phyloP scores from a whole-genome alignment of 2,797 vertebrate genomes.

The Diglossa cyanea region DNA sequence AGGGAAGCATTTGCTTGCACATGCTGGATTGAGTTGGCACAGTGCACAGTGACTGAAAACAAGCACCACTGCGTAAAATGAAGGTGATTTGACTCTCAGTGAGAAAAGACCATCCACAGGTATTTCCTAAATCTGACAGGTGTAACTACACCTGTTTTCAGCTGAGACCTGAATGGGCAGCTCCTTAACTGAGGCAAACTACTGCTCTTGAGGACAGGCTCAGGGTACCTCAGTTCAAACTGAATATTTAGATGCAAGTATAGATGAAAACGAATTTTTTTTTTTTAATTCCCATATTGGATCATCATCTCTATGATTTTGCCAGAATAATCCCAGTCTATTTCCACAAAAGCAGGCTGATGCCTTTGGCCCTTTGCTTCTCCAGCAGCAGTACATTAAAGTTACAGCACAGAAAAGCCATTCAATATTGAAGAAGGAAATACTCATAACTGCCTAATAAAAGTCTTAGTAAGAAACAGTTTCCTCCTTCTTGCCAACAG shows the following conservation, averaged over 20 bases:
- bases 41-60: background rate
- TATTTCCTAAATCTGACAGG: background rate
- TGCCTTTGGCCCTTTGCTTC: background rate
- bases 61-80: background rate
- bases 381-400: background rate
- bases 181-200: background rate
- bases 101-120: background rate
- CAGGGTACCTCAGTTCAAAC: background rate
- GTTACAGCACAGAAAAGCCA: background rate
- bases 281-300: background rate
- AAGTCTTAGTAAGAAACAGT: constrained; percentile 35
- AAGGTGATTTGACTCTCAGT: background rate
- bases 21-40: accelerated
- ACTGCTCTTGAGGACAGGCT: background rate
- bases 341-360: background rate
- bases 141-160: background rate
- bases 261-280: background rate
- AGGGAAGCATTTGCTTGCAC: background rate
- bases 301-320: background rate
- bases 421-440: background rate
- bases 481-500: constrained; percentile 18
- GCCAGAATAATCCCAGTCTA: background rate
- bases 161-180: background rate
- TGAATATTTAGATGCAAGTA: background rate
- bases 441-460: constrained; percentile 35